Conservation (phyloP, 2,797 vertebrate species). For the Dermochelys coriacea region DNA sequence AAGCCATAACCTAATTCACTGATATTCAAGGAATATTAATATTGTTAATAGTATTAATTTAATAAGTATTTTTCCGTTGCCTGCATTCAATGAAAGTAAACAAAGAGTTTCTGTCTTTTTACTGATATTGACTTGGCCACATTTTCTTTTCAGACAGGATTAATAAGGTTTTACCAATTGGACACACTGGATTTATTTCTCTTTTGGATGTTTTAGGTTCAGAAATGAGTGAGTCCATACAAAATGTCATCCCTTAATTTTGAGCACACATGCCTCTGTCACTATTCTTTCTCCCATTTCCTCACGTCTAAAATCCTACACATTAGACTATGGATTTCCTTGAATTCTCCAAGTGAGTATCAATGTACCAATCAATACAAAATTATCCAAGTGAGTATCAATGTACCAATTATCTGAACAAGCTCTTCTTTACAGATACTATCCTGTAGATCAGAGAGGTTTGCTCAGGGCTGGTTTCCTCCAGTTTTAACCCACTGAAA, state of each 20-base stretch:
- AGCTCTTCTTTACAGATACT: not conserved
- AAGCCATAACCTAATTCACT: not conserved
- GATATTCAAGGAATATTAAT: not conserved
- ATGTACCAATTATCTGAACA: not conserved
- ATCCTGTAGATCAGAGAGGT: not conserved
- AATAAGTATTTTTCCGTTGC: not conserved
- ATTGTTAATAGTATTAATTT: not conserved
- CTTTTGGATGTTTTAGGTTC: not conserved
- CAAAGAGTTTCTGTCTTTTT: not conserved
- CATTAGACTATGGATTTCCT: not conserved
- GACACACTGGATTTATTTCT: rapidly evolving
- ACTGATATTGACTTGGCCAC: not conserved
- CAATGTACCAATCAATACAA: not conserved
- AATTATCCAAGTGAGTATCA: not conserved
- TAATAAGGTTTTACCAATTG: not conserved
- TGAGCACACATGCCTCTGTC: rapidly evolving
- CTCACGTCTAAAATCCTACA: rapidly evolving
- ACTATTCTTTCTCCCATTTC: not conserved
- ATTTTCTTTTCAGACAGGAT: not conserved
- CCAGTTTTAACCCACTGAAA: not conserved
- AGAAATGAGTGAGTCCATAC: not conserved
- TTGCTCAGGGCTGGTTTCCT: not conserved
- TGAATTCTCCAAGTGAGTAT: not conserved
- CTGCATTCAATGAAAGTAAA: not conserved
- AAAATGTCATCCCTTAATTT: rapidly evolving